Percentiles rank a stretch among this genome's conserved stretches.
Conservation (phyloP, 2,888 invertebrate species). For the Lycaena phlaeas region DNA sequence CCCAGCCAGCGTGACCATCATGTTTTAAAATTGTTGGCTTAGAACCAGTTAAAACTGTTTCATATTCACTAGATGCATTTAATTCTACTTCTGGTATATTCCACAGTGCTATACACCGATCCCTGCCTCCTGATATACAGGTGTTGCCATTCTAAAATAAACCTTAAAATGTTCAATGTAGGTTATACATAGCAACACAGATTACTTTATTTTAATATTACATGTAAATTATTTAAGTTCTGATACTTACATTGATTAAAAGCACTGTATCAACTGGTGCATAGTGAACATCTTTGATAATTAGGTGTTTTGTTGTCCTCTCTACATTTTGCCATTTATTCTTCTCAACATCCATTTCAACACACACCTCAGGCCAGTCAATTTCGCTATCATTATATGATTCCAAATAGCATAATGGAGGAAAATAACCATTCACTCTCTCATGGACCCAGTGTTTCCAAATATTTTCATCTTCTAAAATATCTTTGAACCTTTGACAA, state of each 20-base stretch:
- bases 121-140: slow-evolving; percentile 74
- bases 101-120: slow-evolving; percentile 71
- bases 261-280: slow-evolving; percentile 74
- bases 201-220: neutral
- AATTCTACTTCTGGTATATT: slow-evolving; percentile 45
- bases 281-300: slow-evolving; percentile 67
- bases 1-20: slow-evolving; percentile 76
- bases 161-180: slow-evolving; percentile 2
- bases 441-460: slow-evolving; percentile 70
- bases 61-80: slow-evolving; percentile 31
- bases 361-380: slow-evolving; percentile 73
- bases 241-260: slow-evolving; percentile 66
- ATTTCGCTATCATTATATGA: slow-evolving; percentile 48
- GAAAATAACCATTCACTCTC: slow-evolving; percentile 49
- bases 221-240: neutral
- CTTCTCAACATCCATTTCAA: slow-evolving; percentile 73
- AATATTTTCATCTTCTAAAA: slow-evolving; percentile 68
- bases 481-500: slow-evolving; percentile 69
- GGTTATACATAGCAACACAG: neutral
- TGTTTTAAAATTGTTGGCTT: slow-evolving; percentile 43
- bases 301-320: slow-evolving; percentile 56
- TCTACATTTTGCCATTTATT: slow-evolving; percentile 67
- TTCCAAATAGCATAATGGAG: slow-evolving; percentile 46
- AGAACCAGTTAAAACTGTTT: slow-evolving; percentile 31
- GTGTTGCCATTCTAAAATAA: slow-evolving; percentile 51